phyloP scores from a whole-genome alignment of 2,797 vertebrate genomes.

The Australoheros facetus region DNA sequence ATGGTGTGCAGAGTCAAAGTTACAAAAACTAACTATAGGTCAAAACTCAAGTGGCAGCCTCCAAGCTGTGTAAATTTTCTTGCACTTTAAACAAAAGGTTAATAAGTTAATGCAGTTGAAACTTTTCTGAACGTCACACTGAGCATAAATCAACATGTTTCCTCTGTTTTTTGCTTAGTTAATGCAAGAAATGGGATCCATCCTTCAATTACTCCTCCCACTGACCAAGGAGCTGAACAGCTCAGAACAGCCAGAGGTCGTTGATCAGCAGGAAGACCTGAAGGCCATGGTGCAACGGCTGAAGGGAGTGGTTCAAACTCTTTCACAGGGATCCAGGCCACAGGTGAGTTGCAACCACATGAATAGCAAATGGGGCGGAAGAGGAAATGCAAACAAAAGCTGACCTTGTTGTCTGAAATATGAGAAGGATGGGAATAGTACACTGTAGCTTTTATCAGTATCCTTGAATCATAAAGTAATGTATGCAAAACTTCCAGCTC shows the following conservation, averaged over 20 bases:
- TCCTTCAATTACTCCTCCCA: conserved; percentile 69
- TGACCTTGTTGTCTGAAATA: conserved; percentile 23
- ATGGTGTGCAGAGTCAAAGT: neutral
- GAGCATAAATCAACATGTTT: neutral
- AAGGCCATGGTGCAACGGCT: conserved; percentile 65
- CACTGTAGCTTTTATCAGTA: neutral
- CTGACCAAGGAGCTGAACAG: conserved; percentile 55
- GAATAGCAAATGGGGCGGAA: neutral
- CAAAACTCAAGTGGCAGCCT: neutral
- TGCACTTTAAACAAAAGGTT: neutral
- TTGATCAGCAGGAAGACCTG: conserved; percentile 55
- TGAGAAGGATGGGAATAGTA: conserved; percentile 1
- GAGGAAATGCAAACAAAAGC: conserved; percentile 33
- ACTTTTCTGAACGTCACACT: neutral
- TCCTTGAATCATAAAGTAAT: neutral
- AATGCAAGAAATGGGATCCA: conserved; percentile 64
- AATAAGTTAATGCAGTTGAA: neutral
- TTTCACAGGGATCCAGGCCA: conserved; percentile 53
- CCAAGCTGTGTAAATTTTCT: neutral
- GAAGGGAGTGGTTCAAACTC: conserved; percentile 69
- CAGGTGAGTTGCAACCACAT: conserved; percentile 66
- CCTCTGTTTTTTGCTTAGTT: conserved; percentile 48
- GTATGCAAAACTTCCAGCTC: neutral
- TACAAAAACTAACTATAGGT: neutral
- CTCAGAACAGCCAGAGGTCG: conserved; percentile 9